These are phyloP conservation scores for Crocuta crocuta DNA, from an alignment of 2,113 vertebrate species.

Conservation along the genomic window DNA sequence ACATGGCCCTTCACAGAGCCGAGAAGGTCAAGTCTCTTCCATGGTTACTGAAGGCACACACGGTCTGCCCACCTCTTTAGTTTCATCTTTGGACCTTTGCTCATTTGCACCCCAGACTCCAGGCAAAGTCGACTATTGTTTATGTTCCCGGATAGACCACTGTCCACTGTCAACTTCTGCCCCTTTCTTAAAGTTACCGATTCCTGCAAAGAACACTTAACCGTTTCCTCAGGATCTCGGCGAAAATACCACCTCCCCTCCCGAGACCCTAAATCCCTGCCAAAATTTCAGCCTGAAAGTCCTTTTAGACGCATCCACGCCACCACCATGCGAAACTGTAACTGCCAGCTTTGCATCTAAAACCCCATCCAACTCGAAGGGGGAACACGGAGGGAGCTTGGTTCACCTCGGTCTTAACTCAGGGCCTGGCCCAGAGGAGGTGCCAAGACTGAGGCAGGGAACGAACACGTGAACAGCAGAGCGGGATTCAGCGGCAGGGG, in stretches of 20 bases:
- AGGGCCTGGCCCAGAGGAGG: not conserved
- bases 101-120: no score
- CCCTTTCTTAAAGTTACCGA: not conserved
- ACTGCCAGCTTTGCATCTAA: not conserved
- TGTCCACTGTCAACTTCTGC: not conserved
- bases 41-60: fast-evolving
- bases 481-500: fast-evolving
- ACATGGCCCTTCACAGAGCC: fast-evolving
- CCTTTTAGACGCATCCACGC: not conserved
- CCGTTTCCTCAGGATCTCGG: not conserved
- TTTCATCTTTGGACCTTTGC: not conserved
- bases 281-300: not conserved
- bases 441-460: not conserved
- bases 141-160: not conserved
- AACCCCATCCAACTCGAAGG: not conserved
- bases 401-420: not conserved
- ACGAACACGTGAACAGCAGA: not conserved
- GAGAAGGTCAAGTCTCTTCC: not conserved
- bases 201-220: not conserved
- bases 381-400: not conserved
- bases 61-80: not conserved
- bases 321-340: not conserved
- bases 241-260: not conserved
- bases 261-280: not conserved
- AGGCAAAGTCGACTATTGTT: not conserved